phyloP scores from a whole-genome alignment of 2,113 vertebrate species.

The Numenius arquata region DNA sequence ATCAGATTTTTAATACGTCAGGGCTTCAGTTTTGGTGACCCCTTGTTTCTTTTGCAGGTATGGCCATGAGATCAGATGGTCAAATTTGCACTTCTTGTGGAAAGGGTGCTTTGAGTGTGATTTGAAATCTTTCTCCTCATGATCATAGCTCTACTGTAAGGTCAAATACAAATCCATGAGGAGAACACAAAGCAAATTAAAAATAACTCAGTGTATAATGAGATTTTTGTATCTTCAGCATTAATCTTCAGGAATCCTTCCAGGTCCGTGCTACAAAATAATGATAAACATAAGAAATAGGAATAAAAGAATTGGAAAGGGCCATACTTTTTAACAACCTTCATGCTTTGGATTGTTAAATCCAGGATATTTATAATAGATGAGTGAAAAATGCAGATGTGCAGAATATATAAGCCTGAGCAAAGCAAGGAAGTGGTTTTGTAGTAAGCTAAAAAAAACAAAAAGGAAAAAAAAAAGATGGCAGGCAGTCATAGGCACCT shows the following conservation, averaged over 20 bases:
- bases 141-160: neutral
- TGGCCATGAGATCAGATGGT: neutral
- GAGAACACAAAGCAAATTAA: neutral
- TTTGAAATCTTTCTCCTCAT: neutral
- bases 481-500: neutral
- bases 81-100: neutral
- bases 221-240: neutral
- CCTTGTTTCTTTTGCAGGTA: neutral
- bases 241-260: neutral
- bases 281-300: neutral
- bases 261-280: neutral
- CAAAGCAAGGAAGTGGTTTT: neutral
- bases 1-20: neutral
- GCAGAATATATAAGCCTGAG: neutral
- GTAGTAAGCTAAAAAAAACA: neutral
- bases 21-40: neutral
- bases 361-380: neutral
- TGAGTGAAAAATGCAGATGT: neutral
- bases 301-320: neutral
- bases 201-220: neutral
- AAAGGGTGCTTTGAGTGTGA: neutral
- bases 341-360: neutral
- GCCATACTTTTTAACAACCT: neutral
- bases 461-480: neutral
- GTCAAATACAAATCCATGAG: neutral